A percentile compares a stretch with the other conserved stretches of the same genome.
These are phyloP conservation scores for Venturia canescens DNA, from an alignment of 1,140 invertebrate species.

Conservation along the genomic window DNA sequence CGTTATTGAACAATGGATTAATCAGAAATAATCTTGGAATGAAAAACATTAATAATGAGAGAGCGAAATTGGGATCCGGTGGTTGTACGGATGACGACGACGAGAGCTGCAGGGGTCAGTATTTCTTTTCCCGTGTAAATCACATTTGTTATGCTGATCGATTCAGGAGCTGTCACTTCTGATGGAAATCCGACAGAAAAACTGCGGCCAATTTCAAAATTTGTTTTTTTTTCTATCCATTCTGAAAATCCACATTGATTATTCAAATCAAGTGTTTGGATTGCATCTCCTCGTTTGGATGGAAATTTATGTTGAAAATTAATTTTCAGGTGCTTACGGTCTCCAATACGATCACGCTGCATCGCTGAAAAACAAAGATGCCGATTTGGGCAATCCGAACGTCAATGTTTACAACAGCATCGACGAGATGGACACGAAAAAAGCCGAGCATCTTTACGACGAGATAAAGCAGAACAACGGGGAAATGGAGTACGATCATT, in stretches of 20 bases:
- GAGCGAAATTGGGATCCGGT: slow-evolving; percentile 63
- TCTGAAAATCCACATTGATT: too few species aligned
- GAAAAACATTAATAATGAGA: slow-evolving; percentile 73
- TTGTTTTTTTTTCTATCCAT: not conserved
- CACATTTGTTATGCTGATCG: slow-evolving; percentile 2
- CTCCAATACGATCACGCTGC: slow-evolving; percentile 79
- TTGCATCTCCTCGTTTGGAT: too few species aligned
- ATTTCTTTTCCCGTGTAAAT: not conserved
- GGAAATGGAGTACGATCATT: slow-evolving; percentile 90
- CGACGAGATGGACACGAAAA: slow-evolving; percentile 83
- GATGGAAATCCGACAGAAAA: too few species aligned
- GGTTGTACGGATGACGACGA: slow-evolving; percentile 74
- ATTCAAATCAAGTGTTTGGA: too few species aligned
- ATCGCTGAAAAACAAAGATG: slow-evolving; percentile 87
- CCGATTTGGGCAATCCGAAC: slow-evolving; percentile 90
- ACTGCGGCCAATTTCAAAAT: not conserved
- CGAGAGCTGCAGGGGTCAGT: slow-evolving; percentile 74
- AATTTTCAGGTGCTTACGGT: slow-evolving; percentile 75
- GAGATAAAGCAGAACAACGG: slow-evolving; percentile 91
- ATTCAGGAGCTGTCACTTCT: too few species aligned
- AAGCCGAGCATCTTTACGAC: slow-evolving; percentile 91
- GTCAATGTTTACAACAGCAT: slow-evolving; percentile 87
- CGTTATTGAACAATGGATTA: slow-evolving; percentile 78
- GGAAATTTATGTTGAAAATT: too few species aligned
- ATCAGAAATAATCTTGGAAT: slow-evolving; percentile 84